phyloP scores from a whole-genome alignment of 2,113 vertebrate genomes.

The Dasyurus viverrinus region DNA sequence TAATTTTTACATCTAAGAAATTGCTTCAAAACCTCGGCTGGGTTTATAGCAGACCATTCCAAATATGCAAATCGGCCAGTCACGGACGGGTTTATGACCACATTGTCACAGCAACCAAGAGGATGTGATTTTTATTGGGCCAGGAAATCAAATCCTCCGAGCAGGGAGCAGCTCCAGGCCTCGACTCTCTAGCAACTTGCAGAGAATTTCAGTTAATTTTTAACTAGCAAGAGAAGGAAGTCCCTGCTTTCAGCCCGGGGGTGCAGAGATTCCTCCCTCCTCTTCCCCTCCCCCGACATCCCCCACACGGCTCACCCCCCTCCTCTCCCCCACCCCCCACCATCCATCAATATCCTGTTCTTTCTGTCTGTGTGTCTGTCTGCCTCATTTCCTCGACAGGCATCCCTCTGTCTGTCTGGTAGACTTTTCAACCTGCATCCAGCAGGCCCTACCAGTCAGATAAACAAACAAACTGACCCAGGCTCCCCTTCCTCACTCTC shows the following conservation, averaged over 20 bases:
- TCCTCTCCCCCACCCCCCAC: conserved; percentile 53
- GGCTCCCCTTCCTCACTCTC: conserved; percentile 26
- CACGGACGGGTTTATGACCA: conserved; percentile 92
- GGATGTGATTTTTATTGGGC: conserved; percentile 94
- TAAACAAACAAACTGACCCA: conserved; percentile 81
- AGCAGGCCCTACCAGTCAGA: conserved; percentile 69
- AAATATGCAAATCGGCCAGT: conserved; percentile 92
- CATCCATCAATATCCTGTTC: conserved; percentile 52
- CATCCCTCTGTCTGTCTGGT: conserved; percentile 52
- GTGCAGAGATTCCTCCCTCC: neutral
- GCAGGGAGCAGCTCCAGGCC: conserved; percentile 86
- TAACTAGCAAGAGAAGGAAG: conserved; percentile 85
- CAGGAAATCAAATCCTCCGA: conserved; percentile 92
- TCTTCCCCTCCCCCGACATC: conserved; percentile 32
- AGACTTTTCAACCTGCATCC: conserved; percentile 66
- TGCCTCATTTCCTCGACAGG: conserved; percentile 44
- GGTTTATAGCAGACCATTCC: conserved; percentile 92
- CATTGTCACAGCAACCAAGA: conserved; percentile 94
- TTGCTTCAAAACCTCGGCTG: conserved; percentile 90
- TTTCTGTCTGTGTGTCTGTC: conserved; percentile 54
- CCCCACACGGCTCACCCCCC: neutral
- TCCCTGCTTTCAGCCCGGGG: conserved; percentile 74
- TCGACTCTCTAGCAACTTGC: conserved; percentile 85
- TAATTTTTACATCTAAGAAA: conserved; percentile 88
- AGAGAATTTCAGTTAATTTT: conserved; percentile 85